Conservation (phyloP, 2,888 invertebrate genomes). For the Polietes domitor region DNA sequence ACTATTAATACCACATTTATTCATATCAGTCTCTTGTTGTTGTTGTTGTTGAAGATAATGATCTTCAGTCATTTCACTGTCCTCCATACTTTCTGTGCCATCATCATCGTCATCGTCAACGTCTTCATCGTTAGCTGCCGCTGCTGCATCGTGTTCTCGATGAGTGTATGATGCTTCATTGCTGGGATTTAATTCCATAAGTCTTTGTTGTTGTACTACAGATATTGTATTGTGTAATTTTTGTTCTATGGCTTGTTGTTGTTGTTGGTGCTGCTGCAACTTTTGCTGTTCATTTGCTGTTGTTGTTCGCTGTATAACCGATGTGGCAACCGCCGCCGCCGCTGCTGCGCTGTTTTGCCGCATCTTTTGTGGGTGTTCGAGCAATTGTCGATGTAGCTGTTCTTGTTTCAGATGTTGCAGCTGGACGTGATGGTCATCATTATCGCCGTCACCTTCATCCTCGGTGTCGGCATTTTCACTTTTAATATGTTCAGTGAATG, state of each 20-base stretch:
- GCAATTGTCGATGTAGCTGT: conserved; percentile 35
- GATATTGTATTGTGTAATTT: conserved; percentile 63
- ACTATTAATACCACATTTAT: conserved; percentile 33
- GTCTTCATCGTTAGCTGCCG: conserved; percentile 36
- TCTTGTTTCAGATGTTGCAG: conserved; percentile 50
- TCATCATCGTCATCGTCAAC: conserved; percentile 62
- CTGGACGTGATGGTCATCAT: conserved; percentile 49
- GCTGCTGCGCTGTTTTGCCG: background rate
- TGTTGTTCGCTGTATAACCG: conserved; percentile 62
- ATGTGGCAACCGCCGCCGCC: conserved; percentile 55
- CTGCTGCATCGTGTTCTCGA: background rate
- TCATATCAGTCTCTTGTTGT: conserved; percentile 43
- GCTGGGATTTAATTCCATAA: conserved; percentile 59
- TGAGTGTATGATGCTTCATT: conserved; percentile 45
- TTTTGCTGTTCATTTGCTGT: conserved; percentile 38
- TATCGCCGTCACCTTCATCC: conserved; percentile 73
- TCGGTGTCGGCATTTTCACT: conserved; percentile 63
- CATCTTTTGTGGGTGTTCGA: conserved; percentile 9
- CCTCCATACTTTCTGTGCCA: conserved; percentile 55
- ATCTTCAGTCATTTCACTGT: conserved; percentile 62
- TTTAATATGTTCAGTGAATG: conserved; percentile 58
- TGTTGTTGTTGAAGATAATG: conserved; percentile 56
- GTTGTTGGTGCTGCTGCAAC: conserved; percentile 45
- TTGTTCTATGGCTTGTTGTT: conserved; percentile 38
- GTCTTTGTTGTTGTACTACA: conserved; percentile 67